Evolutionary conservation across 2,888 invertebrate genomes (phyloP).

Genomic region (Drosophila aldrichi): DNA sequence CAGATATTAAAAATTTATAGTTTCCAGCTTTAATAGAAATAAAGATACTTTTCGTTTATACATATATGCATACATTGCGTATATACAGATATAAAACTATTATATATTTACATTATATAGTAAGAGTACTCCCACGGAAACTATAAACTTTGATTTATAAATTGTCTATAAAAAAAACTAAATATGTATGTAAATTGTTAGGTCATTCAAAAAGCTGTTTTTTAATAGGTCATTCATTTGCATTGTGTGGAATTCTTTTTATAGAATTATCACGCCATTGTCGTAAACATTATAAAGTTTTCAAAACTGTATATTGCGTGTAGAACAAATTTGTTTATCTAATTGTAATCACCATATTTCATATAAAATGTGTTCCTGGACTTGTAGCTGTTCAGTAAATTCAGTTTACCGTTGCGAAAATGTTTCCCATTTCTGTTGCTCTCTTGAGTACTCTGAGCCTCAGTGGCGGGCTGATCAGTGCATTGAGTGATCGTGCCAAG

Average conservation of each 20-base stretch:
- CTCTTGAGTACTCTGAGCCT: conserved; percentile 27
- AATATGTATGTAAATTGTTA: not conserved
- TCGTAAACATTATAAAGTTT: conserved; percentile 18
- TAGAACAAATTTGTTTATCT: conserved; percentile 11
- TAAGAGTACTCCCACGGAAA: not conserved
- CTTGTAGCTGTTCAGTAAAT: not conserved
- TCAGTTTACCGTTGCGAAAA: conserved; percentile 31
- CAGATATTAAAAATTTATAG: too few species aligned
- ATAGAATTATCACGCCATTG: conserved; percentile 44
- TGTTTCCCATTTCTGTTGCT: conserved; percentile 33
- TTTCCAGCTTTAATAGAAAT: too few species aligned
- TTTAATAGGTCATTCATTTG: conserved; percentile 19
- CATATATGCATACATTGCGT: too few species aligned
- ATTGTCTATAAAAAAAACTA: not conserved
- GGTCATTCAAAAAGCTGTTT: not conserved
- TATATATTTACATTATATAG: too few species aligned
- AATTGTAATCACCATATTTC: not conserved
- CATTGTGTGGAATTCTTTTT: conserved; percentile 28
- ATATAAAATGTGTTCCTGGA: conserved; percentile 40
- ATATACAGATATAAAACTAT: too few species aligned
- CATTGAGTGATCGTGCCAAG: conserved; percentile 61
- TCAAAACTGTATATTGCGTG: conserved; percentile 51
- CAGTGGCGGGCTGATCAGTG: not conserved
- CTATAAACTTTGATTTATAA: not conserved
- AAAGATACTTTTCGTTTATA: too few species aligned